A percentile compares a stretch with the other conserved stretches of the same genome.
Evolutionary conservation across 2,888 invertebrate species (phyloP).

Genomic region (Ceratothoa steindachneri): DNA sequence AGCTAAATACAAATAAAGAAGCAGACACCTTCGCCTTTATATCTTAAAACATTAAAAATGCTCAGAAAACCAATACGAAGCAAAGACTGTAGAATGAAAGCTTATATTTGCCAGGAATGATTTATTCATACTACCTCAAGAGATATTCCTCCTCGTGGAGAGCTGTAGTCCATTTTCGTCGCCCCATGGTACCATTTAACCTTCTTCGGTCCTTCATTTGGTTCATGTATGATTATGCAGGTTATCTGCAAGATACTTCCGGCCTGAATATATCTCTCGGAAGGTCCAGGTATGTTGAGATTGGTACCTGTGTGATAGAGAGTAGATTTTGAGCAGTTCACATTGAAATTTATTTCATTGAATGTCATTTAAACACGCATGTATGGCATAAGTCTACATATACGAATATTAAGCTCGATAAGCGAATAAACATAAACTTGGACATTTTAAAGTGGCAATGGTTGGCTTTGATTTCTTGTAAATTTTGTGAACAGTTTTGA

Average conservation of each 20-base stretch:
- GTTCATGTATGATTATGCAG: constrained; percentile 23
- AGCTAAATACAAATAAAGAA: too few species aligned
- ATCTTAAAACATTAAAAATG: too few species aligned
- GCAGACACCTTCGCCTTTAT: too few species aligned
- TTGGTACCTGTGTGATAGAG: constrained; percentile 11
- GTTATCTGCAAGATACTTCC: constrained; percentile 30
- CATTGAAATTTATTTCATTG: too few species aligned
- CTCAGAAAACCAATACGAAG: too few species aligned
- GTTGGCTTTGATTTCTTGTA: too few species aligned
- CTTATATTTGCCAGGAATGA: too few species aligned
- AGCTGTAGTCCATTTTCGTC: constrained; percentile 29
- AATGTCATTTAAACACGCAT: not conserved
- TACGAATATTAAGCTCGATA: too few species aligned
- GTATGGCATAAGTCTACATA: not conserved
- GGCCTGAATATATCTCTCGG: constrained; percentile 32
- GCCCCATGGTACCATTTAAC: constrained; percentile 38
- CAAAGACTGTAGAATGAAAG: too few species aligned
- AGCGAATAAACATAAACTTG: too few species aligned
- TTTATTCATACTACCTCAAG: constrained; percentile 32
- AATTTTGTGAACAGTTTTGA: too few species aligned
- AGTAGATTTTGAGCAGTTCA: not conserved
- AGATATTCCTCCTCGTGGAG: constrained; percentile 35
- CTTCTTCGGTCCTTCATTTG: constrained; percentile 24
- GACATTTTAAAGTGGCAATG: too few species aligned
- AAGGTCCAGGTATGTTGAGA: constrained; percentile 26